Percentiles rank a stretch among this genome's conserved stretches.
Evolutionary conservation across 2,888 invertebrate genomes (phyloP).

Genomic region (Athrips mouffetella): DNA sequence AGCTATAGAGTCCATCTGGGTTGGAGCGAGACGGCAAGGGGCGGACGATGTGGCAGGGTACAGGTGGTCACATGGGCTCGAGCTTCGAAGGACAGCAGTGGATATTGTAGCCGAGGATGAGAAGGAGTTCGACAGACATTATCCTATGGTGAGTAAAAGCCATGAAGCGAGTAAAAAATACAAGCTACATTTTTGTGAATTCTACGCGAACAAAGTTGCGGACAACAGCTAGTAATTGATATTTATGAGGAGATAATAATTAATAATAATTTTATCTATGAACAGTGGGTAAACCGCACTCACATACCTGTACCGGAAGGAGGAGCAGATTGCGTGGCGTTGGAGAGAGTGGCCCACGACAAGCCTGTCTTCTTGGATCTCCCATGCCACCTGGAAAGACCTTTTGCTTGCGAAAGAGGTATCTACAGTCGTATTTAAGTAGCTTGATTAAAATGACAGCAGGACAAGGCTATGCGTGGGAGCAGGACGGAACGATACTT

Average conservation of each 20-base stretch:
- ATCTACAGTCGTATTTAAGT: too few relatives aligned
- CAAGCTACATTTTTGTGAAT: too few relatives aligned
- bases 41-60: slow-evolving; percentile 61
- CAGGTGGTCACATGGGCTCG: slow-evolving; percentile 54
- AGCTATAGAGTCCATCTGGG: slow-evolving; percentile 64
- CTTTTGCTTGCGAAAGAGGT: slow-evolving; percentile 74
- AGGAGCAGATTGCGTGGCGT: slow-evolving; percentile 69
- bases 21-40: slow-evolving; percentile 55
- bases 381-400: slow-evolving; percentile 66
- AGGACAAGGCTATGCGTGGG: too few relatives aligned
- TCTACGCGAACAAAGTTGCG: too few relatives aligned
- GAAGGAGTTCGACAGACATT: slow-evolving; percentile 37
- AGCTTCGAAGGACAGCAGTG: slow-evolving; percentile 52
- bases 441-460: too few relatives aligned
- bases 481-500: too few relatives aligned
- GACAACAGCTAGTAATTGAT: too few relatives aligned
- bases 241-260: too few relatives aligned
- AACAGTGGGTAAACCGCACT: slow-evolving; percentile 64
- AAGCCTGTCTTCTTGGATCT: slow-evolving; percentile 74
- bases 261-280: background rate
- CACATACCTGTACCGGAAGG: slow-evolving; percentile 63
- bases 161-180: too few relatives aligned
- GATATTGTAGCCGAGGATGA: slow-evolving; percentile 51
- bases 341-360: slow-evolving; percentile 69
- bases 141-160: slow-evolving; percentile 46